Base-by-base conservation (phyloP, 2,888 invertebrate species). In the Lasioglossum zephyrum region DNA sequence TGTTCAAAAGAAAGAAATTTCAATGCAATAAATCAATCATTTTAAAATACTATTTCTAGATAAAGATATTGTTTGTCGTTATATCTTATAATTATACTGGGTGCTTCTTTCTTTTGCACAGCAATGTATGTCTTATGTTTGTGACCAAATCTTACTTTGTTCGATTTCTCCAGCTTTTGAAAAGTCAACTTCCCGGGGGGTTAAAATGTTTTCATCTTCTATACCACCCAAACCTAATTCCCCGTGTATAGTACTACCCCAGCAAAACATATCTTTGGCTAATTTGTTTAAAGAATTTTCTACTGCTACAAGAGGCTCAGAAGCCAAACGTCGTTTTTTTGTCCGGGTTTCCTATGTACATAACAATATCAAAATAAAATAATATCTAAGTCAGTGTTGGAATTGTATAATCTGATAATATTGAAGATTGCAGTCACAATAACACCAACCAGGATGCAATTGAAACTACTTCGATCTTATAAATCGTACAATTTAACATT, bases 171-270 rank as follows among this genome's bases (percentile, higher is more conserved):
- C 90, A 13, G 95, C 94, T 85, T 95, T 93, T 47, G 89, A 79
- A 90, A 96, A 96, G 77, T 94, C 92, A 18, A 96, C 92, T 92
- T 95, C 95, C 41, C 95, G 93, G 0, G 96, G 96, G 16, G 92
- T 88, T 11, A 95, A 92, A 78, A 97, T 95, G 92, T 96, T 96
- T 92, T 97, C 97, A 73, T 97, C 97, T 93, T 98, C 98, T 85
- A 97, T 96, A 18, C 97, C 97, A 47, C 98, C 98, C 26, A 98
- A 95, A 0, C 98, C 98, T 41, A 98, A 95, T 95, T 98, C 98
- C 4, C 98, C 98, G 93, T 97, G 96, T 53, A 96, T 95, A 4
- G 97, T 97, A 93, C 97, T 97, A 13, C 98, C 98, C 98, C 98
- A 98, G 91, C 97, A 97, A 94, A 96, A 97, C 96, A 97, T 96